These are phyloP conservation scores for Epizoanthus illoricatus DNA, from an alignment of 92 coral and sea anemone species.

Conservation along the genomic window DNA sequence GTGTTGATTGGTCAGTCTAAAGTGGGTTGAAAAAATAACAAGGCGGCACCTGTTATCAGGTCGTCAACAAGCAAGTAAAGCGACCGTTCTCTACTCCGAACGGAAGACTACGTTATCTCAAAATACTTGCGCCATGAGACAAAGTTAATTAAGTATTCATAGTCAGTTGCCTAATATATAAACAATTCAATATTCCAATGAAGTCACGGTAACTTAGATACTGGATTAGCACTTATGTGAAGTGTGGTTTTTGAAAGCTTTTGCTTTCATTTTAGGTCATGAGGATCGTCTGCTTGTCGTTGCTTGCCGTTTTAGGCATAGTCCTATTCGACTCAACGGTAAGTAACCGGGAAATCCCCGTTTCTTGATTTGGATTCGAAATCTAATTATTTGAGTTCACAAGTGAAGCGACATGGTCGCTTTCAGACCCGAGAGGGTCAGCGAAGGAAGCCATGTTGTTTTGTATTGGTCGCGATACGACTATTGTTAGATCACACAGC, in stretches of 20 bases:
- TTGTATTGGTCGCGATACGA: background rate
- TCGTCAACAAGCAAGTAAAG: constrained; percentile 68
- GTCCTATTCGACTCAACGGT: constrained; percentile 90
- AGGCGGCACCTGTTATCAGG: constrained; percentile 69
- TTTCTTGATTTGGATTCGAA: constrained; percentile 25
- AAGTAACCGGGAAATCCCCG: constrained; percentile 51
- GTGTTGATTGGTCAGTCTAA: constrained; percentile 70
- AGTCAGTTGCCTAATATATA: constrained; percentile 93
- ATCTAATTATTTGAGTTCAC: background rate
- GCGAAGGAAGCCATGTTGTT: constrained; percentile 31
- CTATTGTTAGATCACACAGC: background rate
- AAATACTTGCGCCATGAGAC: constrained; percentile 95
- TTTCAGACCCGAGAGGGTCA: constrained; percentile 1
- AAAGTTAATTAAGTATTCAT: constrained; percentile 92
- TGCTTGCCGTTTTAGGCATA: constrained; percentile 92
- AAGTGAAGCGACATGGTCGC: constrained; percentile 5
- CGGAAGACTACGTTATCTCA: constrained; percentile 96
- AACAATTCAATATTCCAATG: constrained; percentile 93
- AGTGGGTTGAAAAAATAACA: constrained; percentile 46
- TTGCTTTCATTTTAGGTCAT: constrained; percentile 88
- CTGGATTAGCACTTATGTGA: constrained; percentile 68
- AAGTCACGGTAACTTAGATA: constrained; percentile 84
- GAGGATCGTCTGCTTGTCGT: constrained; percentile 97
- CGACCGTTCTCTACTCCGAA: constrained; percentile 61
- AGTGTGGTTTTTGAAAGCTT: constrained; percentile 78